Percentiles rank a stretch among this genome's conserved stretches.
Conservation (phyloP, 2,113 vertebrate genomes). For the Tragelaphus scriptus region DNA sequence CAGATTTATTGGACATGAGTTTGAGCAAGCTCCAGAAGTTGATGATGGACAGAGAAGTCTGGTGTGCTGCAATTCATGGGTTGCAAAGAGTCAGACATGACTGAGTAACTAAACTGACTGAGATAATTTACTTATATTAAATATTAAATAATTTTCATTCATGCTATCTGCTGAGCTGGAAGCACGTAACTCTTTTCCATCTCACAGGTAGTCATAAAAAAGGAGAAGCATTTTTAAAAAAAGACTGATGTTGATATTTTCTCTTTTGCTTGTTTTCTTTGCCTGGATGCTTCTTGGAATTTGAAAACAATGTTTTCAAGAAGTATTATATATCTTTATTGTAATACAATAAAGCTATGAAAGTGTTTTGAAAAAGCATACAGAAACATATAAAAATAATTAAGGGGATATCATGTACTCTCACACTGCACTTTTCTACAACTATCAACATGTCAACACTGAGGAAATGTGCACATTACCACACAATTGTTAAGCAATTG, state of each 20-base stretch:
- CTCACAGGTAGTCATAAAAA: background rate
- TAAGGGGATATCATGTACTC: background rate
- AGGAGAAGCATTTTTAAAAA: background rate
- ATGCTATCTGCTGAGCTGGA: background rate
- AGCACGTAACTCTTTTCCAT: background rate
- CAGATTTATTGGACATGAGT: background rate
- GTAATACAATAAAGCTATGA: background rate
- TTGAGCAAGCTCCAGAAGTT: background rate
- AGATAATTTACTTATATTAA: background rate
- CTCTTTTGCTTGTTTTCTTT: background rate
- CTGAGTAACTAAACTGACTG: background rate
- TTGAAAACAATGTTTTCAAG: background rate
- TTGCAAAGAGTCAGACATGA: background rate
- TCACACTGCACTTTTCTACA: accelerated
- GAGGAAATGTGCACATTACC: background rate
- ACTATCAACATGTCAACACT: background rate
- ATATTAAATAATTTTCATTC: background rate
- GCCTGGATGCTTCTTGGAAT: background rate
- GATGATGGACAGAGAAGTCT: background rate
- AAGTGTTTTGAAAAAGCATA: background rate
- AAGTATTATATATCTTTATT: background rate
- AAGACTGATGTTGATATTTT: background rate
- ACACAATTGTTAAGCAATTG: background rate
- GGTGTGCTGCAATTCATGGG: background rate
- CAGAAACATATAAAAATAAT: background rate